phyloP scores from a whole-genome alignment of 2,797 vertebrate genomes.

The Takifugu rubripes region DNA sequence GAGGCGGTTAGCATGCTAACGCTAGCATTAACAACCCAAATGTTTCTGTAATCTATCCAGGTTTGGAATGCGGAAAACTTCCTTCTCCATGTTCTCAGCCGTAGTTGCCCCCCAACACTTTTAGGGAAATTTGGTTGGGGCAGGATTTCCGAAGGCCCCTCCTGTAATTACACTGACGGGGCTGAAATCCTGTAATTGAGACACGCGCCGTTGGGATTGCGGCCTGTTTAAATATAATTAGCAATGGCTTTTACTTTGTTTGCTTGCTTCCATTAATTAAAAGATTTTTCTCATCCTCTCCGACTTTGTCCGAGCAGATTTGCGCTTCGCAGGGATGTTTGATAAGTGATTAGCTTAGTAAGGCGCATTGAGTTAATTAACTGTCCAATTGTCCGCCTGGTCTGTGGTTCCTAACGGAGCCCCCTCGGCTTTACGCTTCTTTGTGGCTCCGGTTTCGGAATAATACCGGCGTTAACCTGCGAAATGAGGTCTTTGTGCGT shows the following conservation, averaged over 20 bases:
- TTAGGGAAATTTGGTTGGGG: too few relatives aligned
- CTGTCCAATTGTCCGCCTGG: slow-evolving; percentile 38
- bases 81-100: too few relatives aligned
- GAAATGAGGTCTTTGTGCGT: slow-evolving; percentile 1
- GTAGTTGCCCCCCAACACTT: too few relatives aligned
- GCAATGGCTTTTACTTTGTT: slow-evolving; percentile 60
- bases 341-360: slow-evolving; percentile 58
- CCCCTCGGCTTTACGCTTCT: neutral
- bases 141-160: neutral
- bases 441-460: neutral
- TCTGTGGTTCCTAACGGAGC: slow-evolving; percentile 26
- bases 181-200: slow-evolving; percentile 68
- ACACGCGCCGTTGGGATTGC: slow-evolving; percentile 63
- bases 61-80: too few relatives aligned
- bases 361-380: slow-evolving; percentile 51
- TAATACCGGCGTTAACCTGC: neutral
- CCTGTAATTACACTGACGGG: slow-evolving; percentile 46
- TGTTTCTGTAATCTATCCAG: too few relatives aligned
- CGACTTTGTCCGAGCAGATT: slow-evolving; percentile 37
- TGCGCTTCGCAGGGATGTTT: slow-evolving; percentile 43
- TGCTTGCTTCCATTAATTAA: slow-evolving; percentile 66
- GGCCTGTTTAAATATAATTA: slow-evolving; percentile 70
- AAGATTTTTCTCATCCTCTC: slow-evolving; percentile 36
- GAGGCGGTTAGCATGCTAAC: too few relatives aligned
- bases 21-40: too few relatives aligned